These are phyloP conservation scores for Andrena flavipes DNA, from an alignment of 2,888 invertebrate species.

Conservation along the genomic window DNA sequence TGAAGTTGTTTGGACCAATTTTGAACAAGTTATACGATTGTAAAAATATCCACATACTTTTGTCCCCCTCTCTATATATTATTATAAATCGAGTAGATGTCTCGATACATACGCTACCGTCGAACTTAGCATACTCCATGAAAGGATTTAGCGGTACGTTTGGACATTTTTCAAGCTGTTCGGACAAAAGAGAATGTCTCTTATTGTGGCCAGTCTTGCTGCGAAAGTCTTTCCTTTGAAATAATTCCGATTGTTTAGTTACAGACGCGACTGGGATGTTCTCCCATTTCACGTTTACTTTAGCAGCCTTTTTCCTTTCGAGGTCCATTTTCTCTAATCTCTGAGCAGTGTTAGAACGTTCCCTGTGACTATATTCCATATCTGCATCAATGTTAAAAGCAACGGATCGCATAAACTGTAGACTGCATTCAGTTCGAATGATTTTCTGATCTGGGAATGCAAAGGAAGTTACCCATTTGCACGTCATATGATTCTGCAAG, in stretches of 20 bases:
- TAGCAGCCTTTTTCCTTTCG: conserved; percentile 92
- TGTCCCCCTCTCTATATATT: no score
- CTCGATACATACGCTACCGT: conserved; percentile 88
- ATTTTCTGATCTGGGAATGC: not conserved
- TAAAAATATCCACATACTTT: no score
- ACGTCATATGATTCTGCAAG: conserved; percentile 92
- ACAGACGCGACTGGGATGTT: conserved; percentile 86
- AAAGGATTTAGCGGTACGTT: conserved; percentile 94
- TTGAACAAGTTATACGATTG: no score
- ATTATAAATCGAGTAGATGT: not conserved
- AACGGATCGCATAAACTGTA: not conserved
- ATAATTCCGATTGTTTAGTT: conserved; percentile 88
- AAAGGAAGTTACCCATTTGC: conserved; percentile 86
- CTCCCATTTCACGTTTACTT: conserved; percentile 92
- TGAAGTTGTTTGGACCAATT: no score
- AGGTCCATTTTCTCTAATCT: conserved; percentile 95
- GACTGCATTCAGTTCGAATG: not conserved
- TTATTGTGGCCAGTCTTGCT: conserved; percentile 71
- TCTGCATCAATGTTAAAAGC: conserved; percentile 75
- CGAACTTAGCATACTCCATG: conserved; percentile 95
- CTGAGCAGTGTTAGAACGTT: conserved; percentile 95
- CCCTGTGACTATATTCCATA: conserved; percentile 86
- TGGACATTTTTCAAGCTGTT: conserved; percentile 91
- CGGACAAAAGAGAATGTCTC: conserved; percentile 89
- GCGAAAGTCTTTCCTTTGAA: conserved; percentile 86